These are phyloP conservation scores for Agrypnus murinus DNA, from an alignment of 2,888 invertebrate genomes.

Conservation along the genomic window DNA sequence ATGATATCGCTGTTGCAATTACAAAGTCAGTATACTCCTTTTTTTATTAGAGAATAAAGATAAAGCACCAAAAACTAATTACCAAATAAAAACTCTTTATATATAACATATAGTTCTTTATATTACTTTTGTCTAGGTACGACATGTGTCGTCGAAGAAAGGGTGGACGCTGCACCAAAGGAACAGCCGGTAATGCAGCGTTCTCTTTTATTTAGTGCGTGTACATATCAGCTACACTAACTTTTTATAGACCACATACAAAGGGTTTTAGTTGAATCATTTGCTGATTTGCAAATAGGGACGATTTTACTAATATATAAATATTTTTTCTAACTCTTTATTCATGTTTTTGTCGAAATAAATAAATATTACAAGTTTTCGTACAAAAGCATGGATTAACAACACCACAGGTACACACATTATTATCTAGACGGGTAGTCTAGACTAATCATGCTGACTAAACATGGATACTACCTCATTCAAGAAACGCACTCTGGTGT, in stretches of 20 bases:
- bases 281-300: slow-evolving; percentile 36
- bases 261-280: slow-evolving; percentile 41
- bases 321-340: slow-evolving; percentile 41
- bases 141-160: slow-evolving; percentile 98
- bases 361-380: not conserved
- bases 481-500: slow-evolving; percentile 34
- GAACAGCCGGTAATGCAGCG: slow-evolving; percentile 91
- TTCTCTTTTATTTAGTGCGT: slow-evolving; percentile 49
- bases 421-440: slow-evolving; percentile 46
- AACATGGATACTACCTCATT: slow-evolving; percentile 11
- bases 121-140: slow-evolving; percentile 79
- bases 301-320: slow-evolving; percentile 42
- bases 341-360: slow-evolving; percentile 31
- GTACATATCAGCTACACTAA: slow-evolving; percentile 54
- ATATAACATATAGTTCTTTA: slow-evolving; percentile 10
- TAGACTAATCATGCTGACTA: slow-evolving; percentile 46
- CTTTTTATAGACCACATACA: slow-evolving; percentile 40
- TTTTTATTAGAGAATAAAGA: not conserved
- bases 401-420: slow-evolving; percentile 41
- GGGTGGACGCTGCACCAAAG: slow-evolving; percentile 97
- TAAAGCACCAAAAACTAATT: too few species aligned
- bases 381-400: slow-evolving; percentile 22
- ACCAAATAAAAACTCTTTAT: too few species aligned
- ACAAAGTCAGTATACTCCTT: slow-evolving; percentile 86
- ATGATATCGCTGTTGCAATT: slow-evolving; percentile 96